Evolutionary conservation across 30 jellyfish, hydroid and myxozoan genomes (phyloP), one percentile per base, ranked within the genome.

Genomic region (Aurelia sp.): DNA sequence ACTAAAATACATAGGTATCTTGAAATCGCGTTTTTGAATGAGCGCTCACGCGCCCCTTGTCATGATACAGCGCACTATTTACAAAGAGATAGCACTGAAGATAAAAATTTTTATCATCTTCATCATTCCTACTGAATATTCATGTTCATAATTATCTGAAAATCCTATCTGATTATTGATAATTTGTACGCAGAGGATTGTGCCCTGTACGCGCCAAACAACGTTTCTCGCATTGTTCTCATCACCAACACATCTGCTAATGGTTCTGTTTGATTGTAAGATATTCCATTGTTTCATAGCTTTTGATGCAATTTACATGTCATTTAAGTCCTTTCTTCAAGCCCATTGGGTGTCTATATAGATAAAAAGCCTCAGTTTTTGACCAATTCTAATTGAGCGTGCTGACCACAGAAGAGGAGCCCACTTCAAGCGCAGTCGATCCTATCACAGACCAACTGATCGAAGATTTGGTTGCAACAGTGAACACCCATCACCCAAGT

Each of bases 21-120:
- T 9, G 38, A 52, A 70, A 72, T 44, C 62, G 21, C 61, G 67
- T 17, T 10, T 82, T 30, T 82, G 85, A 82, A 69, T 21, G 69
- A 38, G 79, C 5, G 13, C 68, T 81, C 92, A 82, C 92, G 92
- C 92, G 92, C 92, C 92, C 79, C 86, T 82, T 69, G 65, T 21
- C 60, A 71, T 33, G 86, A 82, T 82, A 82, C 82, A 40, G 76
- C 57, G 48, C 67, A 61, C 52, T 35, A 71, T 68, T 82, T 71
- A 82, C 92, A 82, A 82, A 82, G 77, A 82, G 92, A 82, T 82
- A 82, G 92, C 55, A 69, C 67, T 18, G 11, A 24, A 59, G 92
- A 82, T 82, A 82, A 82, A 57, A 64, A 69, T 58, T 33, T 5
- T 82, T 82, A 82, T 82, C 92, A 50, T 60, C 68, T 63, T 82